These are phyloP conservation scores for Stenchaetothrips biformis DNA, from an alignment of 2,888 invertebrate genomes.

Conservation along the genomic window DNA sequence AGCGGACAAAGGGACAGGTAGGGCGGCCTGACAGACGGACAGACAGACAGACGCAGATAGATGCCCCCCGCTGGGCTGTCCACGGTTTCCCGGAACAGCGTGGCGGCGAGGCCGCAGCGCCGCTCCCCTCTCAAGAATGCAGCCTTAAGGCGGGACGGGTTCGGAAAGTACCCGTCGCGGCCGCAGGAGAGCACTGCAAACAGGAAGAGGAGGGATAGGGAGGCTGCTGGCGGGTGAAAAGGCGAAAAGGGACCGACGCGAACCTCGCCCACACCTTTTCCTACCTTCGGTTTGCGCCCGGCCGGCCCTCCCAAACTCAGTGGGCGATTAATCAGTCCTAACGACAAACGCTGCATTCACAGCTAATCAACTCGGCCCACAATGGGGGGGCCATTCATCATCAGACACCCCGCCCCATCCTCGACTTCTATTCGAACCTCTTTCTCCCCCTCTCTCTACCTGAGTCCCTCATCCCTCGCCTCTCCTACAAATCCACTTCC, in stretches of 20 bases:
- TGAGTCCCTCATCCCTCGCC: too few species aligned
- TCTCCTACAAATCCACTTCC: too few species aligned
- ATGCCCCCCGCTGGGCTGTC: too few species aligned
- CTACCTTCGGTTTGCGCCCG: neutral
- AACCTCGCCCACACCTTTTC: too few species aligned
- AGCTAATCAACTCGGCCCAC: constrained; percentile 20
- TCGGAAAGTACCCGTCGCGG: too few species aligned
- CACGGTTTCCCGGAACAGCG: too few species aligned
- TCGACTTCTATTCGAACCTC: too few species aligned
- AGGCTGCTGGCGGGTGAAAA: neutral
- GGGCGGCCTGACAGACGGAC: neutral
- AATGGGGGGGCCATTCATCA: constrained; percentile 21
- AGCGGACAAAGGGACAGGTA: neutral
- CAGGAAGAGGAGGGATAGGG: neutral
- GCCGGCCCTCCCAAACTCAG: neutral
- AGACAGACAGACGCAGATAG: too few species aligned
- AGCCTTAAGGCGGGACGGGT: too few species aligned
- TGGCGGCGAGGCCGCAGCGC: too few species aligned
- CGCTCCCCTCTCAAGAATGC: too few species aligned
- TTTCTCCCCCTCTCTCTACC: neutral
- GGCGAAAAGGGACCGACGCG: neutral
- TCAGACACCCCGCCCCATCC: neutral
- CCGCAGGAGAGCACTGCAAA: neutral
- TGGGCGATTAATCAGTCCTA: constrained; percentile 17
- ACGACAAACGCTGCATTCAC: constrained; percentile 24